These are phyloP conservation scores for Mycteria americana DNA, from an alignment of 2,797 vertebrate species.

Conservation along the genomic window DNA sequence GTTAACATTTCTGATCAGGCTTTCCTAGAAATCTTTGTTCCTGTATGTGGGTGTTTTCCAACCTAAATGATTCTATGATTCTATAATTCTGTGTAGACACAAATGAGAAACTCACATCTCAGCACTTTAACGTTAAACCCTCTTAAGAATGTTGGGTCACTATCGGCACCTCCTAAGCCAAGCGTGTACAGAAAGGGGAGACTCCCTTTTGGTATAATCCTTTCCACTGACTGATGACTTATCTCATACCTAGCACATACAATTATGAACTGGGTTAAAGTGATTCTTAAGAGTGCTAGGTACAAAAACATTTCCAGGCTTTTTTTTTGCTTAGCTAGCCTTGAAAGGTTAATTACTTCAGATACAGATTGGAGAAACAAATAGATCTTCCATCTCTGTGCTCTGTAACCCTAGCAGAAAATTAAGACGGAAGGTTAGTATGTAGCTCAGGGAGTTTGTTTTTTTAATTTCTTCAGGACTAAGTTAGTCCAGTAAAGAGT, in stretches of 20 bases:
- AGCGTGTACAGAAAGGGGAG: neutral
- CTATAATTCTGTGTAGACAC: neutral
- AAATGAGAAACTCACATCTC: neutral
- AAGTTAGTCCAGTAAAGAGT: neutral
- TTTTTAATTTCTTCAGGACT: neutral
- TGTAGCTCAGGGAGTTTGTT: neutral
- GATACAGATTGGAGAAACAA: neutral
- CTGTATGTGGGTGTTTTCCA: neutral
- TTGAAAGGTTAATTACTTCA: neutral
- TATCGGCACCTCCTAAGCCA: neutral
- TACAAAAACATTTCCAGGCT: neutral
- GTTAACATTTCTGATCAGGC: neutral
- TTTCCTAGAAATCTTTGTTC: neutral
- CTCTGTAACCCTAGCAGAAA: neutral
- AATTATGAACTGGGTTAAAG: neutral
- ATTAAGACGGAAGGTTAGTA: neutral
- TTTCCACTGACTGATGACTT: neutral
- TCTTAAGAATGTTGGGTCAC: neutral
- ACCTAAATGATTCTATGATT: no score
- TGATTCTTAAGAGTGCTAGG: neutral
- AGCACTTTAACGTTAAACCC: neutral
- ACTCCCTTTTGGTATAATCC: neutral
- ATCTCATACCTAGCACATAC: neutral
- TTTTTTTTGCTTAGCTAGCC: neutral
- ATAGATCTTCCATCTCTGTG: neutral